Evolutionary conservation across 2,888 invertebrate species (phyloP), one percentile per base, ranked within the genome.

Genomic region (Mimas tiliae): DNA sequence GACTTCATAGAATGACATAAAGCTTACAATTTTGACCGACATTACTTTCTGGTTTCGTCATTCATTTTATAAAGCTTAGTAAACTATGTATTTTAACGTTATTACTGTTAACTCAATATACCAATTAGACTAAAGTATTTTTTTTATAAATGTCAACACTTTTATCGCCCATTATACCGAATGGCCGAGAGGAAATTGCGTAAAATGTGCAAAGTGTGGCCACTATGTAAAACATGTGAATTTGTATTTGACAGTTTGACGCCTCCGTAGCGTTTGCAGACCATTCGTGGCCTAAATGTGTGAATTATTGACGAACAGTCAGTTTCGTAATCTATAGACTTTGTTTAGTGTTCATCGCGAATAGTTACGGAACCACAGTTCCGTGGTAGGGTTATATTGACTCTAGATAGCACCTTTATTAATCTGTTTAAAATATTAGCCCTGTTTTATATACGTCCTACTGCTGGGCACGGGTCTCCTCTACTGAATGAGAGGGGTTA

Each of bases 161-260:
- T 63, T 42, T 58, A 19, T 42, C 16, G 6, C 11, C 19, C 42
- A 58, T 42, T 42, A 58, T 58, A 58, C 58, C 19, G 19, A 50
- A 38, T 9, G 9, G 16, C 19, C 19, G 58, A 34, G 55, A 76
- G 79, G 80, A 82, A 80, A 75, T 85, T 84, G 81, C 77, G 79
- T 73, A 85, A 86, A 77, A 64, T 34, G 19, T 63, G 52, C 53
- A 68, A 65, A 63, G 19, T 53, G 50, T 16, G 67, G 65, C 63
- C 65, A 66, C 68, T 16, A 21, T 68, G 64, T 72, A 82, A 84
- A 80, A 83, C 74, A 74, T 82, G 85, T 78, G 78, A 85, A 80
- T 81, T 83, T 80, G 78, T 73, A 74, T 80, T 82, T 75, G 77
- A 73, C 82, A 78, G 71, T 69, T 71, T 66, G 71, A 70, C 71